Conservation (phyloP, 2,888 invertebrate species). For the Clepsis dumicolana region DNA sequence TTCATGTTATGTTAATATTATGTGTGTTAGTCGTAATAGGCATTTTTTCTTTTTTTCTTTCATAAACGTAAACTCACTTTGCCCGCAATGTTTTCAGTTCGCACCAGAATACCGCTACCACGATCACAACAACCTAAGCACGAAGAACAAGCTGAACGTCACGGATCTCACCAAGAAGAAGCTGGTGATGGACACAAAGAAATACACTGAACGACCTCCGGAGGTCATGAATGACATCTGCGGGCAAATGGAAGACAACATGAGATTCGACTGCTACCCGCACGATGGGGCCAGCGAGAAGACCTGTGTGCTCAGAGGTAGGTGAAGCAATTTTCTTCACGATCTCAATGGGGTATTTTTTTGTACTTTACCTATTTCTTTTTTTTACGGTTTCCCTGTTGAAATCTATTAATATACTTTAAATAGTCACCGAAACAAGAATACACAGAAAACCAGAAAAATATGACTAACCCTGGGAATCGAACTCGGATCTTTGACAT, state of each 20-base stretch:
- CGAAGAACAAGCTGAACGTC: constrained; percentile 74
- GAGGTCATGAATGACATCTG: constrained; percentile 76
- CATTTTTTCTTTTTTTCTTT: too few relatives aligned
- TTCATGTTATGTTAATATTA: too few relatives aligned
- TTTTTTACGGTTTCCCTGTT: too few relatives aligned
- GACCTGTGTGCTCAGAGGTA: constrained; percentile 87
- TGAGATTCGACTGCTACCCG: constrained; percentile 91
- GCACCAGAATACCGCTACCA: constrained; percentile 77
- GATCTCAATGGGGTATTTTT: too few relatives aligned
- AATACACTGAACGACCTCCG: constrained; percentile 59
- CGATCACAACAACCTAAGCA: constrained; percentile 82
- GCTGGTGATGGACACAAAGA: constrained; percentile 64
- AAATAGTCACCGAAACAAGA: too few relatives aligned
- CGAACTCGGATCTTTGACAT: too few relatives aligned
- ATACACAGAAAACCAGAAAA: too few relatives aligned
- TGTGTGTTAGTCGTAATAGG: too few relatives aligned
- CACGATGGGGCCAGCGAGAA: constrained; percentile 81
- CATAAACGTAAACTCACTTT: too few relatives aligned
- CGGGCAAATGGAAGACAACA: constrained; percentile 69
- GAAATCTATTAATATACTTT: too few relatives aligned
- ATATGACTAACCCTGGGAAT: too few relatives aligned
- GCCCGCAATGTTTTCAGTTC: constrained; percentile 58
- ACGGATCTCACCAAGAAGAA: constrained; percentile 62
- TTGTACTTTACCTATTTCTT: too few relatives aligned
- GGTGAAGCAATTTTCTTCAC: background rate